Evolutionary conservation across 2,113 vertebrate genomes (phyloP).

Genomic region (Etheostoma spectabile): DNA sequence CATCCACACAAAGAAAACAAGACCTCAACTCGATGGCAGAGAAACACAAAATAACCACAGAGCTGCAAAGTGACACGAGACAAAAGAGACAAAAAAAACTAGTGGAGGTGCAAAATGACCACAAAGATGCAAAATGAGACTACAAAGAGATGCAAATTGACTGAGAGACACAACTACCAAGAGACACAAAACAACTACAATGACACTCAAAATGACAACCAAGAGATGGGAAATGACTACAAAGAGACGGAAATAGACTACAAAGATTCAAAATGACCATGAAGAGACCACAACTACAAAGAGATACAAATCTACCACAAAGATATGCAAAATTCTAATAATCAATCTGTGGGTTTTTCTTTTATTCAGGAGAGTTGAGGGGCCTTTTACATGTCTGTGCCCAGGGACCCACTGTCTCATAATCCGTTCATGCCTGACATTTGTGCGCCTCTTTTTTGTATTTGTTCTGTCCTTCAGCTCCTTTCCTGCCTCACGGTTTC

Average conservation of each 20-base stretch:
- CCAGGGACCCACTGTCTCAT: not conserved
- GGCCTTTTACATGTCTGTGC: not conserved
- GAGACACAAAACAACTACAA: not conserved
- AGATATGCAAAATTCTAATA: not conserved
- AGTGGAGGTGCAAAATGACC: not conserved
- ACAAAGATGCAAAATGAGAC: not conserved
- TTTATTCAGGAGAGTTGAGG: not conserved
- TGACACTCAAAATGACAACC: not conserved
- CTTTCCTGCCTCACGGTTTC: not conserved
- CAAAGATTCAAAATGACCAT: not conserved
- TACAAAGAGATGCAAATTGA: not conserved
- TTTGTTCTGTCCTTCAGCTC: not conserved
- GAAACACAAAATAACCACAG: not conserved
- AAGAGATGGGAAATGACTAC: not conserved
- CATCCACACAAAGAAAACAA: not conserved
- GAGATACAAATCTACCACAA: not conserved
- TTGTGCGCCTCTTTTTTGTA: not conserved
- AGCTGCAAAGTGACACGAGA: not conserved
- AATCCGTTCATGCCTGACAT: not conserved
- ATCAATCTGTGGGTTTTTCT: not conserved
- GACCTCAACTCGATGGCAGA: too few relatives aligned
- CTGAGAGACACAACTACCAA: not conserved
- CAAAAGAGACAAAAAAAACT: too few relatives aligned
- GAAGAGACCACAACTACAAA: not conserved
- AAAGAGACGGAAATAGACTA: not conserved